A percentile compares a stretch with the other conserved stretches of the same genome.
phyloP scores from a whole-genome alignment of 2,797 vertebrate genomes.

The Melanotaenia nigrans region DNA sequence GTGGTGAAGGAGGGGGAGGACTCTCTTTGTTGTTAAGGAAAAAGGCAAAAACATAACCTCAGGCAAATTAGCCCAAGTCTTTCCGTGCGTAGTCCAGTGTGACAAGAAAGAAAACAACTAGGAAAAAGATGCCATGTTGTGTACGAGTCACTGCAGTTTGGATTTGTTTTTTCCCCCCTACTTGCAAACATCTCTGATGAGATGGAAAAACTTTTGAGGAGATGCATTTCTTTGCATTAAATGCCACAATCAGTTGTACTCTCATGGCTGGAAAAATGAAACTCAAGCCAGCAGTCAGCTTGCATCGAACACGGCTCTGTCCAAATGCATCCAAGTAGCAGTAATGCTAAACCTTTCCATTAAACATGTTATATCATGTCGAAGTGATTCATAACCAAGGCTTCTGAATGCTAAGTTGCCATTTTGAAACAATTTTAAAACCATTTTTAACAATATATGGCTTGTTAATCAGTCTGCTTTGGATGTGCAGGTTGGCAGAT shows the following conservation, averaged over 20 bases:
- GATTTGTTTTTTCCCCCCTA: not conserved
- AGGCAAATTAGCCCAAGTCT: conserved; percentile 73
- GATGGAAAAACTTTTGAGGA: not conserved
- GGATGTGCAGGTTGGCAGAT: not conserved
- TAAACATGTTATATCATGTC: not conserved
- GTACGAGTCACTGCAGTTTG: conserved; percentile 1
- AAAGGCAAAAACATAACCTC: conserved; percentile 63
- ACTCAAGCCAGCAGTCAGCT: not conserved
- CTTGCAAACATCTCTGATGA: not conserved
- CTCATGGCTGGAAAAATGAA: conserved; percentile 3
- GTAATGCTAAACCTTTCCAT: not conserved
- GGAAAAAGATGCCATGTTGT: conserved; percentile 26
- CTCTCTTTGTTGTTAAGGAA: conserved; percentile 71
- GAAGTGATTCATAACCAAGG: not conserved
- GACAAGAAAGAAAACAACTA: conserved; percentile 47
- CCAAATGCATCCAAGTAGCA: not conserved
- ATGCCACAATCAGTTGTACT: not conserved
- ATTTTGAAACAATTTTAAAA: no score
- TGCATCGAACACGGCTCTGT: not conserved
- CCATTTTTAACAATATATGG: not conserved
- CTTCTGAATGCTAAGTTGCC: not conserved
- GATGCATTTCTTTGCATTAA: not conserved
- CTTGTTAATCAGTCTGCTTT: not conserved
- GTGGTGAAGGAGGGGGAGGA: conserved; percentile 1
- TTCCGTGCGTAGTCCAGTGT: conserved; percentile 68